Base-by-base conservation (phyloP, 2,888 invertebrate species). In the Adineta ricciae region DNA sequence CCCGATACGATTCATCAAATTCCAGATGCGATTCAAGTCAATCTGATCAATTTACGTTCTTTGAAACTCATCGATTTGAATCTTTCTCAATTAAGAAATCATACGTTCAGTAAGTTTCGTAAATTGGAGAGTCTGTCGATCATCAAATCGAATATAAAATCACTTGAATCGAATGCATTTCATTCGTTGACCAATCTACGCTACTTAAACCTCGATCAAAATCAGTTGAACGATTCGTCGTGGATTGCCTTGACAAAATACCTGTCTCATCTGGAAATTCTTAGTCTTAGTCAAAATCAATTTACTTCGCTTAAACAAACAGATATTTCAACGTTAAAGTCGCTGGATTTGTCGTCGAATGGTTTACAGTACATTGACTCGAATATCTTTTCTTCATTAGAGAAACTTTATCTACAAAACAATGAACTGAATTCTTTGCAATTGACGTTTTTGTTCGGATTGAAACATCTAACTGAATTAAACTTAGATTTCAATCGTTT, bases 361-460 rank as follows among this genome's bases (percentile, higher is more conserved):
- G 84, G 84, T 19, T 24, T 85, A 78, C 78, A 78, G 41, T 19
- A 11, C 19, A 78, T 78, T n/a, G 41, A 78, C 41, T 19, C 24
- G n/a, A 41, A 78, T 41, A 78, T 41, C 4, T 83, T 49, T 11
- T 21, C 36, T 36, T 64, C 72, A 21, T 11, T 85, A 46, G 38
- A 41, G 3, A 84, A 86, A 56, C 36, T 86, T 7, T 54, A 50
- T 64, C 36, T 86, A 27, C 84, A 86, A 49, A 86, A 86, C 64
- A 86, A 86, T 56, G 86, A 84, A 38, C 24, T 86, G 24, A 84
- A 83, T 83, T 84, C 84, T n/a, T 84, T 86, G 54, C 84, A 84
- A 52, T 56, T 84, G 11, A 83, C 24, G 46, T 86, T 84, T 82
- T 83, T 86, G 36, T 49, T 32, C 56, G 21, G 38, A 41, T 52